phyloP scores from a whole-genome alignment of 2,888 invertebrate species.

The Acleris emargana region DNA sequence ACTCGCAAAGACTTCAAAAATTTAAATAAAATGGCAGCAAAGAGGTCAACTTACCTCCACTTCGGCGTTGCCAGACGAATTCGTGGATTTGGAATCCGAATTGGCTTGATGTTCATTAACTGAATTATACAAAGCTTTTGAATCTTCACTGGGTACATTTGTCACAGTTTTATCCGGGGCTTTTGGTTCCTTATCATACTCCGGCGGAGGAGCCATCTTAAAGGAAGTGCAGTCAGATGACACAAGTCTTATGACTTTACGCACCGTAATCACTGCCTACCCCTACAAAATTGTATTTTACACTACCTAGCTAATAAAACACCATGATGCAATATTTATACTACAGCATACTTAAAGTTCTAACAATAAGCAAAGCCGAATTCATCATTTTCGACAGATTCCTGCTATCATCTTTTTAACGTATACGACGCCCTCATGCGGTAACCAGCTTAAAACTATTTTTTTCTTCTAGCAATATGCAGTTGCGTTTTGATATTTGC shows the following conservation, averaged over 20 bases:
- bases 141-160: constrained; percentile 72
- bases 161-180: constrained; percentile 87
- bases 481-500: not conserved
- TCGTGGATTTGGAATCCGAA: constrained; percentile 68
- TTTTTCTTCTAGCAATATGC: constrained; percentile 22
- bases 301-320: constrained; percentile 68
- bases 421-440: constrained; percentile 35
- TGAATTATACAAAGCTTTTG: constrained; percentile 72
- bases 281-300: constrained; percentile 57
- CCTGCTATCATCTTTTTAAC: constrained; percentile 73
- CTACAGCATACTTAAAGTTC: constrained; percentile 70
- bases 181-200: constrained; percentile 90
- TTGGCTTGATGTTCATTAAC: constrained; percentile 69
- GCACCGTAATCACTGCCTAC: constrained; percentile 71
- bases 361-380: constrained; percentile 69
- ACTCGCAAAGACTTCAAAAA: constrained; percentile 46
- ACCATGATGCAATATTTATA: constrained; percentile 63
- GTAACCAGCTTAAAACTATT: constrained; percentile 23
- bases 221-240: constrained; percentile 84
- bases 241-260: constrained; percentile 82
- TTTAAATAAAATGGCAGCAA: constrained; percentile 58
- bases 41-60: constrained; percentile 75
- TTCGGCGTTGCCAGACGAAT: constrained; percentile 63
- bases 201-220: constrained; percentile 91
- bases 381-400: constrained; percentile 78